A percentile compares a stretch with the other conserved stretches of the same genome.
These are phyloP conservation scores for Cygnus atratus DNA, from an alignment of 2,113 vertebrate species.

Conservation along the genomic window DNA sequence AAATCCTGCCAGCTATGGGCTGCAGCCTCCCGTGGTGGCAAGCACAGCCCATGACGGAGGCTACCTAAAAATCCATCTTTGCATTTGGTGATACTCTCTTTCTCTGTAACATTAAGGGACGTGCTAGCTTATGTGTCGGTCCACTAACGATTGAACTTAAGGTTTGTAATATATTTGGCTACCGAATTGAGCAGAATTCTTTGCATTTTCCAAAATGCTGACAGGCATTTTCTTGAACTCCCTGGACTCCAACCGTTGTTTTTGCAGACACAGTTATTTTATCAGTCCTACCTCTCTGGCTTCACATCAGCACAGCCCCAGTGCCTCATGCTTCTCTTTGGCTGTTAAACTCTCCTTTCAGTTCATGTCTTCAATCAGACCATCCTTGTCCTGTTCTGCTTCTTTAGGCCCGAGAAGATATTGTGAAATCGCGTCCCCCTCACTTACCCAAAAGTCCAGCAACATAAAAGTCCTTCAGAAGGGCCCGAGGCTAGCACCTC, in stretches of 20 bases:
- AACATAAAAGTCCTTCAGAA: background rate
- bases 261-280: background rate
- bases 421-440: background rate
- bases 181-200: background rate
- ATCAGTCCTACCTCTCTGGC: background rate
- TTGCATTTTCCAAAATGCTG: background rate
- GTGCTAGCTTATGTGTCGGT: background rate
- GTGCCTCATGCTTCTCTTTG: background rate
- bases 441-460: background rate
- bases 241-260: accelerated
- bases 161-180: background rate
- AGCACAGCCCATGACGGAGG: background rate
- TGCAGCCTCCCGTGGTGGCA: accelerated
- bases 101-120: background rate
- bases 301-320: background rate
- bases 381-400: background rate
- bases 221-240: background rate
- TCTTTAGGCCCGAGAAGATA: background rate
- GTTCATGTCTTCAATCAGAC: background rate
- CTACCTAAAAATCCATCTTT: background rate
- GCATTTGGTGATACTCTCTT: background rate
- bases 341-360: background rate
- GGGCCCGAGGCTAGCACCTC: background rate
- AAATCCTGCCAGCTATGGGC: background rate
- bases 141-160: background rate